Evolutionary conservation across 2,888 invertebrate genomes (phyloP), one percentile per base, ranked within the genome.

Genomic region (Athalia circularis): DNA sequence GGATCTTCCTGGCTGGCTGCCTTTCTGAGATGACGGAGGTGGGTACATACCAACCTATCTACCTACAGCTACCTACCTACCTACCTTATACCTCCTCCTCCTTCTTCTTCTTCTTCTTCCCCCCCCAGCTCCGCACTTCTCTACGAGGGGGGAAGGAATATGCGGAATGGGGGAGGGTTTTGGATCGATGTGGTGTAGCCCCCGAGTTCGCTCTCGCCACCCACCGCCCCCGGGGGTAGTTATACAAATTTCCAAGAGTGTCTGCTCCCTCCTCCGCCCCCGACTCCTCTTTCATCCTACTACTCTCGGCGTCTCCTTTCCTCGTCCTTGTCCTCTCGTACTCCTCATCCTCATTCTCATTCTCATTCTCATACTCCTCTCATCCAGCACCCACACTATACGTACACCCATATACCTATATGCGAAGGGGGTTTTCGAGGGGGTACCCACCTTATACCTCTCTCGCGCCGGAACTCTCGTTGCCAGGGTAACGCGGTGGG

Each of bases 241-340:
- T 89, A 89, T 89, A 89, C 89, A 89, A 89, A 89, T 89, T 89
- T 89, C 88, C 87, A 88, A 88, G 89, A 88, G 89, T 89, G 88
- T 88, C 88, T 88, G 88, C 86, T 29, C 29, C 85, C 80, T 84
- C 83, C 84, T 83, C 80, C 29, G 2, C 29, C 29, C 29, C 29
- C 29, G 2, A 29, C 29, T 29, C 54, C 54, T 54, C 54, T n/a
- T n/a, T 54, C 62, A 54, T 62, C 72, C 52, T 64, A 80, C 79
- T 74, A 59, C 45, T n/a, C 72, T 48, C 72, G 52, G 81, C 80
- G 78, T 82, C 79, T 79, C 81, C 79, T 72, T 81, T 80, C 81
- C 82, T 81, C 75, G 64, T 67, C 72, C 65, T 61, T 54, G 81
- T 82, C 79, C 80, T 72, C 76, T 65, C 77, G 29, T 77, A n/a